Conservation (phyloP, 2,888 invertebrate species). For the Cecidostiba fungosa region DNA sequence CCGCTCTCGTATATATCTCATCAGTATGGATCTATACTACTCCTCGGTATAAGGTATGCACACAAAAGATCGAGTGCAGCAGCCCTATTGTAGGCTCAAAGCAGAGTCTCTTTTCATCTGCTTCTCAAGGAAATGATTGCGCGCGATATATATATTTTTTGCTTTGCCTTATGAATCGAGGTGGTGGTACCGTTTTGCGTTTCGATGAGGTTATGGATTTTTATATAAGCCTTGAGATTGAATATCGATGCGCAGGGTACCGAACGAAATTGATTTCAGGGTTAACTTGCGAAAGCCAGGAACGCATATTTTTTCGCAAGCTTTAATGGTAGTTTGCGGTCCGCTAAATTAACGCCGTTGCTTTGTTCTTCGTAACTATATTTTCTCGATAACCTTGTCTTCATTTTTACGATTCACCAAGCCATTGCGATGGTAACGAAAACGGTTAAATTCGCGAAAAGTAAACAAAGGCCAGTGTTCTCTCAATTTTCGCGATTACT, state of each 20-base stretch:
- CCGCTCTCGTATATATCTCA: neutral
- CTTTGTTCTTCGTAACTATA: neutral
- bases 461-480: neutral
- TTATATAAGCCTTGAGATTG: conserved; percentile 37
- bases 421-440: too few relatives aligned
- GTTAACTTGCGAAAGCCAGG: conserved; percentile 2
- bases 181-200: conserved; percentile 50
- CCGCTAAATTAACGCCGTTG: neutral
- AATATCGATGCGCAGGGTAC: conserved; percentile 26
- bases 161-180: conserved; percentile 39
- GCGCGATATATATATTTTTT: neutral
- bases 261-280: conserved; percentile 49
- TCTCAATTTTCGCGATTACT: neutral
- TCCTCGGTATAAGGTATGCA: conserved; percentile 1
- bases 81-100: conserved; percentile 18
- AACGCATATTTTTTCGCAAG: neutral
- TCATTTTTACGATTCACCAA: conserved; percentile 25
- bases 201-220: conserved; percentile 27
- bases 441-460: neutral
- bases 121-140: conserved; percentile 54
- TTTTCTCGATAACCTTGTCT: neutral
- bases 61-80: conserved; percentile 54
- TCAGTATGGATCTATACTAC: neutral
- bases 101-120: conserved; percentile 22
- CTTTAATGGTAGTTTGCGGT: conserved; percentile 43